Evolutionary conservation across 2,113 vertebrate species (phyloP).

Genomic region (Eidolon helvum): DNA sequence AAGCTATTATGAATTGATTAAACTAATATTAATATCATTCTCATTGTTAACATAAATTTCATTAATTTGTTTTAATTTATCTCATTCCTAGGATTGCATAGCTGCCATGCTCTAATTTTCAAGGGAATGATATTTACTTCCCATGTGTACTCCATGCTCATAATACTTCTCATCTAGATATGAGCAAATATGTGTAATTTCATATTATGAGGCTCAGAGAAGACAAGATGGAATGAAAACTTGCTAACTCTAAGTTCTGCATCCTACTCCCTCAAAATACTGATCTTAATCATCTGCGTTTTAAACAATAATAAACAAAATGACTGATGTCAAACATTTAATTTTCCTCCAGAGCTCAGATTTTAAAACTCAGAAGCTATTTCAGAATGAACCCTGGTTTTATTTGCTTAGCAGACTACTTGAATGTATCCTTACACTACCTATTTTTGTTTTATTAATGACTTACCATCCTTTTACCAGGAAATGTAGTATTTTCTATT

Average conservation of each 20-base stretch:
- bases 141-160: neutral
- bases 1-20: neutral
- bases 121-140: neutral
- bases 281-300: neutral
- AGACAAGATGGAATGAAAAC: neutral
- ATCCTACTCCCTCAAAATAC: neutral
- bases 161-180: neutral
- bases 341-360: neutral
- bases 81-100: neutral
- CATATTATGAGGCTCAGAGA: neutral
- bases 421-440: neutral
- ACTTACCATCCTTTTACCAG: conserved; percentile 10
- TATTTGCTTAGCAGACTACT: neutral
- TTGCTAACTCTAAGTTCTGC: neutral
- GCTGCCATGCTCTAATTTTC: neutral
- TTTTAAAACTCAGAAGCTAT: neutral
- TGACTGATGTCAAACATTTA: neutral
- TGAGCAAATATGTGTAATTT: neutral
- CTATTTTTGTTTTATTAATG: conserved; percentile 40
- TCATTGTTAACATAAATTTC: neutral
- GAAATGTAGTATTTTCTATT: conserved; percentile 52
- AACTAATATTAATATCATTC: neutral
- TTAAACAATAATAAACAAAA: conserved; percentile 4
- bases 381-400: conserved; percentile 2
- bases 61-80: neutral